Conservation (phyloP, 2,797 vertebrate genomes). For the Xenentodon cancila region DNA sequence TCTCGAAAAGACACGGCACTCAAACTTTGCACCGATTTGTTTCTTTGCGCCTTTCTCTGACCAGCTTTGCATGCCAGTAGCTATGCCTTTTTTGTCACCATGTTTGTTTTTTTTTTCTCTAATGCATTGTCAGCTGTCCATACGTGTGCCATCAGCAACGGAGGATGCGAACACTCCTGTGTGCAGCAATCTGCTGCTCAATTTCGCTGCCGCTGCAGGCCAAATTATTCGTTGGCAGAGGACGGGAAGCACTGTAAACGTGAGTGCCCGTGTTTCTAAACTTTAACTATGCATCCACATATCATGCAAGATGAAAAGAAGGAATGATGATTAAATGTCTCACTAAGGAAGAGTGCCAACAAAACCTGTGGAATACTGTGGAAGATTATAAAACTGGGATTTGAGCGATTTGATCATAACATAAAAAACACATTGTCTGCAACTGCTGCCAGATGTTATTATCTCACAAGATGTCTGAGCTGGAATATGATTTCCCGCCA, state of each 20-base stretch:
- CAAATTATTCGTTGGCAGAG: constrained; percentile 80
- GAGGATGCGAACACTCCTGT: constrained; percentile 92
- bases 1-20: constrained; percentile 7
- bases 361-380: constrained; percentile 6
- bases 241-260: constrained; percentile 87
- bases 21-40: constrained; percentile 6
- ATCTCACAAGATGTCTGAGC: constrained; percentile 46
- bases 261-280: constrained; percentile 78
- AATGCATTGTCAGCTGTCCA: constrained; percentile 77
- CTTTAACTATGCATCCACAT: constrained; percentile 18
- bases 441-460: constrained; percentile 47
- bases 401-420: constrained; percentile 26
- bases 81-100: neutral
- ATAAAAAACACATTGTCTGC: constrained; percentile 35
- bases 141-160: constrained; percentile 88
- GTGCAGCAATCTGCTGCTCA: constrained; percentile 84
- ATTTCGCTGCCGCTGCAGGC: constrained; percentile 89
- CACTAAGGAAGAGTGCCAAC: constrained; percentile 2
- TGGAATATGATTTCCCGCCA: constrained; percentile 35
- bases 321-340: constrained; percentile 6
- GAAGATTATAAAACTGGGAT: constrained; percentile 37
- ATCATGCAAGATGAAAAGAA: constrained; percentile 1
- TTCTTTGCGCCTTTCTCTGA: constrained; percentile 10
- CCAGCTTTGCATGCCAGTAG: neutral
- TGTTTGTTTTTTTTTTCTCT: neutral